Evolutionary conservation across 1,140 invertebrate species (phyloP), one percentile per base, ranked within the genome.

Genomic region (Theocolax elegans): DNA sequence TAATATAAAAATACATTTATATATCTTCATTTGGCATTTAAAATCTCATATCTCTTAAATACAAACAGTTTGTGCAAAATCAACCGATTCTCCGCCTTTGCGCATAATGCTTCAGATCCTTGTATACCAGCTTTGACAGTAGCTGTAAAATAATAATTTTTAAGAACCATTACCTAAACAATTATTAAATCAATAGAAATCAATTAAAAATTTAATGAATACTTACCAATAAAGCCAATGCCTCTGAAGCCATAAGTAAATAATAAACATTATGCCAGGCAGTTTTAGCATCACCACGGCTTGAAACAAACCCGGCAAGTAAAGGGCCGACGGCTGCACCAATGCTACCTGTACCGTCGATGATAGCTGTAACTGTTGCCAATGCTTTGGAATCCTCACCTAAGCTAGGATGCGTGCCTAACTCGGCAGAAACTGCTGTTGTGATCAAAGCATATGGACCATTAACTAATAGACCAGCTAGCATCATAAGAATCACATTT

Each of bases 381-480:
- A 99, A 82, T 12, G 97, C 97, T 84, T 93, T 95, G 0, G 94
- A 87, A 86, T 96, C 95, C 0, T 93, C 93, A 62, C 91, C 89
- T 44, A 98, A 86, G 71, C 91, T 93, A 67, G 91, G 89, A 87
- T 98, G 96, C 1, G 94, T 94, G 73, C 96, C 97, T 1, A 98
- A 86, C 81, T 98, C 96, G 12, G 97, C 95, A 56, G 95, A 96
- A 48, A 99, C 96, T 1, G 96, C 95, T 8, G 97, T 98, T 13
- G 97, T 98, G 78, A 99, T 98, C 19, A 99, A 86, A 23, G 95
- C 94, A 84, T 98, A 98, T 1, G 97, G 97, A 2, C 96, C 97
- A 85, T 98, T 98, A 0, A 98, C 96, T 42, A 98, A 85, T 68
- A 92, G 79, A 21, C 97, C 97, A 67, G 91, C 90, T 13, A 93